Evolutionary conservation across 2,888 invertebrate species (phyloP).

Genomic region (Harpalus rufipes): DNA sequence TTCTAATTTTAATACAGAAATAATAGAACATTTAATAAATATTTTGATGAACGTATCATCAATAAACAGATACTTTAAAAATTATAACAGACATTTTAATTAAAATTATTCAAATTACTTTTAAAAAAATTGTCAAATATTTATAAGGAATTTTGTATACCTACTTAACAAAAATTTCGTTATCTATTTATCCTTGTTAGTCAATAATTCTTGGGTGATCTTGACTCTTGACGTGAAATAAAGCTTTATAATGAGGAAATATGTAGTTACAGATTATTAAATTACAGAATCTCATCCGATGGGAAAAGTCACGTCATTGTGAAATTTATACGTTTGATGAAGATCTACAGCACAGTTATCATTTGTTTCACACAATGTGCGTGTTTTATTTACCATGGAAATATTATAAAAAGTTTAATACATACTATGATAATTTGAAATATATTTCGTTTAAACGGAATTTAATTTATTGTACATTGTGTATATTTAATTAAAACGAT

Average conservation of each 20-base stretch:
- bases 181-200: too few relatives aligned
- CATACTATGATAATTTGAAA: background rate
- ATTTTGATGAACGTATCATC: background rate
- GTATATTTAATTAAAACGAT: background rate
- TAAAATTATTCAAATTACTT: background rate
- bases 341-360: conserved; percentile 4
- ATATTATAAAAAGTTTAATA: background rate
- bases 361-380: background rate
- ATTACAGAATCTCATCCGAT: conserved; percentile 31
- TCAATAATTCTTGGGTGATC: conserved; percentile 11
- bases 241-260: conserved; percentile 36
- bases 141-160: too few relatives aligned
- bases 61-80: background rate
- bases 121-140: background rate
- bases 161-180: too few relatives aligned
- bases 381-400: background rate
- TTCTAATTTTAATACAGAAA: too few relatives aligned
- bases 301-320: conserved; percentile 18
- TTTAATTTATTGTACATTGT: background rate
- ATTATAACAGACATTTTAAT: background rate
- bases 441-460: background rate
- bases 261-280: conserved; percentile 24
- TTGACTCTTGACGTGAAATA: conserved; percentile 7
- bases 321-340: conserved; percentile 36
- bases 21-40: too few relatives aligned